A percentile compares a stretch with the other conserved stretches of the same genome.
phyloP scores from a whole-genome alignment of 2,113 vertebrate genomes.

The Glaucomys volans region DNA sequence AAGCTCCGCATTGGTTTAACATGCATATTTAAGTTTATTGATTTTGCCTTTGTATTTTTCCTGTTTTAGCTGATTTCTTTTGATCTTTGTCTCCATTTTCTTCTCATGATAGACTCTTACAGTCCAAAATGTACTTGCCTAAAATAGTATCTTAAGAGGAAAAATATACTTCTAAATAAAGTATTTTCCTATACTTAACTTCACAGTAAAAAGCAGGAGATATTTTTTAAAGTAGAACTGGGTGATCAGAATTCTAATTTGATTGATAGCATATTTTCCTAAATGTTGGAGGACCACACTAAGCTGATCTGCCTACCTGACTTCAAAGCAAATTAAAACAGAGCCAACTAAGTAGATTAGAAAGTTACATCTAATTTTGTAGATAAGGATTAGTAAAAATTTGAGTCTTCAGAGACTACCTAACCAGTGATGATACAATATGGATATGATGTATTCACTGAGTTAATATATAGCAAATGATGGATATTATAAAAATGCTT shows the following conservation, averaged over 20 bases:
- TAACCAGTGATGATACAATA: neutral
- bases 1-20: neutral
- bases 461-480: neutral
- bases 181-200: constrained; percentile 42
- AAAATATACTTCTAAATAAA: neutral
- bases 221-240: constrained; percentile 28
- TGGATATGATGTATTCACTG: neutral
- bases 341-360: neutral
- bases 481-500: neutral
- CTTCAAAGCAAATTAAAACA: neutral
- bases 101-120: neutral
- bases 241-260: neutral
- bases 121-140: neutral
- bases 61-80: neutral
- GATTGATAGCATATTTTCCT: neutral
- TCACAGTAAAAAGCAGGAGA: neutral
- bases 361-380: neutral
- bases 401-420: constrained; percentile 12
- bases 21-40: neutral
- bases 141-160: neutral
- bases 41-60: neutral
- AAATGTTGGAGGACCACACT: neutral
- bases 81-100: neutral
- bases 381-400: constrained; percentile 31
- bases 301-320: neutral